Percentiles rank a stretch among this genome's conserved stretches.
Evolutionary conservation across 2,888 invertebrate species (phyloP).

Genomic region (Lathronympha strigana): DNA sequence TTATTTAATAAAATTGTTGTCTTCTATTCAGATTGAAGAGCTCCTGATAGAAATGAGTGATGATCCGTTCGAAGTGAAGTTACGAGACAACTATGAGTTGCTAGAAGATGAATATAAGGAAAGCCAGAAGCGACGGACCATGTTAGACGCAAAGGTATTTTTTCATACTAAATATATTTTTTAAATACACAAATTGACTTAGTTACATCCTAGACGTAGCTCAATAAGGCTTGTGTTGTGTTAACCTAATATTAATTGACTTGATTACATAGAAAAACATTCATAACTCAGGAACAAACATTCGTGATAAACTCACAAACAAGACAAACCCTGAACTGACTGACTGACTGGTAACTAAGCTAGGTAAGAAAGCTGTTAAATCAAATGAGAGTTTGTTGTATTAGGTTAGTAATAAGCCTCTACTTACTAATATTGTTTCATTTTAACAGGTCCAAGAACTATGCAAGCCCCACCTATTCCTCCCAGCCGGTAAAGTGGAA

Average conservation of each 20-base stretch:
- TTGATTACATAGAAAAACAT: no score
- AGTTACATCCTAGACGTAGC: no score
- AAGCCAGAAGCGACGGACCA: slow-evolving; percentile 93
- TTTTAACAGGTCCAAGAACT: slow-evolving; percentile 84
- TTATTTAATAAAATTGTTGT: not conserved
- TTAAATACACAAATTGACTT: no score
- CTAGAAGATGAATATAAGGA: slow-evolving; percentile 98
- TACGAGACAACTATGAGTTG: slow-evolving; percentile 97
- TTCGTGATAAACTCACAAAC: no score
- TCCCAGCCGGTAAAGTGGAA: slow-evolving; percentile 94
- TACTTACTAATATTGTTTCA: not conserved
- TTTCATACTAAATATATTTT: not conserved
- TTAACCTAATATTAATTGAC: no score
- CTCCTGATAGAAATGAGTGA: slow-evolving; percentile 97
- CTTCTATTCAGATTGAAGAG: slow-evolving; percentile 88
- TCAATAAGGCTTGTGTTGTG: no score
- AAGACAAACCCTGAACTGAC: no score
- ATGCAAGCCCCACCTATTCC: slow-evolving; percentile 91
- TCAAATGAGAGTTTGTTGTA: not conserved
- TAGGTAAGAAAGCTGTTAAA: no score
- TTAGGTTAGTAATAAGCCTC: not conserved
- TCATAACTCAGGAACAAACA: no score
- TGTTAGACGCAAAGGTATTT: slow-evolving; percentile 92
- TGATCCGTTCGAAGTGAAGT: slow-evolving; percentile 98
- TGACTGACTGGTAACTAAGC: no score